phyloP scores from a whole-genome alignment of 2,888 invertebrate genomes.

The Agrochola lychnidis region DNA sequence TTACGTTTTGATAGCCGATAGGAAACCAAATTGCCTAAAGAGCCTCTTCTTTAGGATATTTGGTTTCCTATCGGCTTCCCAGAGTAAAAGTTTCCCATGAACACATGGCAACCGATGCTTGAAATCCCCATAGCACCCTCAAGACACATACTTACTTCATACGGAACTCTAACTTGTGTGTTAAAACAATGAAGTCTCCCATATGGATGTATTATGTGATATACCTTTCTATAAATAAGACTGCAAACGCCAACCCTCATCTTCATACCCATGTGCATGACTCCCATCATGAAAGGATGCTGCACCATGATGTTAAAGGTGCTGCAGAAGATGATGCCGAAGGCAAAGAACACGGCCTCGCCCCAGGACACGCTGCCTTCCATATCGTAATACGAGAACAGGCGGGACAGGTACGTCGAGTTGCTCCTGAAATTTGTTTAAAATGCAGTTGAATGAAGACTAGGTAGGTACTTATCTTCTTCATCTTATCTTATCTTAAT shows the following conservation, averaged over 20 bases:
- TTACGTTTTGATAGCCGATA: neutral
- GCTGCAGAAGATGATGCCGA: slow-evolving; percentile 92
- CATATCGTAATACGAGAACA: slow-evolving; percentile 91
- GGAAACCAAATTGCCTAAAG: neutral
- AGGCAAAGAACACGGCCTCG: slow-evolving; percentile 93
- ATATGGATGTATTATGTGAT: neutral
- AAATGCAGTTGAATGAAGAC: neutral
- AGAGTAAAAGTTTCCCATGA: neutral
- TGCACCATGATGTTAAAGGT: slow-evolving; percentile 92
- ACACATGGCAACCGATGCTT: neutral
- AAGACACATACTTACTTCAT: neutral
- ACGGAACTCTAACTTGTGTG: neutral
- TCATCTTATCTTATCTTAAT: no score
- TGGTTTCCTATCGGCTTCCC: neutral
- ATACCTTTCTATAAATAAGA: slow-evolving; percentile 95
- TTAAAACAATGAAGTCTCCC: neutral
- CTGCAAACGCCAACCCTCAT: slow-evolving; percentile 95
- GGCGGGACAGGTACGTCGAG: slow-evolving; percentile 90
- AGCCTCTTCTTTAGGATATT: neutral
- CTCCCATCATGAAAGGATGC: slow-evolving; percentile 93
- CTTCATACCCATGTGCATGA: slow-evolving; percentile 95
- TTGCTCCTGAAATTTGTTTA: slow-evolving; percentile 81
- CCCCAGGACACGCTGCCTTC: slow-evolving; percentile 88
- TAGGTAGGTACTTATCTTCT: neutral
- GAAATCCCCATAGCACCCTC: neutral